These are phyloP conservation scores for Eubucco bourcierii DNA, from an alignment of 2,113 vertebrate genomes.

Conservation along the genomic window DNA sequence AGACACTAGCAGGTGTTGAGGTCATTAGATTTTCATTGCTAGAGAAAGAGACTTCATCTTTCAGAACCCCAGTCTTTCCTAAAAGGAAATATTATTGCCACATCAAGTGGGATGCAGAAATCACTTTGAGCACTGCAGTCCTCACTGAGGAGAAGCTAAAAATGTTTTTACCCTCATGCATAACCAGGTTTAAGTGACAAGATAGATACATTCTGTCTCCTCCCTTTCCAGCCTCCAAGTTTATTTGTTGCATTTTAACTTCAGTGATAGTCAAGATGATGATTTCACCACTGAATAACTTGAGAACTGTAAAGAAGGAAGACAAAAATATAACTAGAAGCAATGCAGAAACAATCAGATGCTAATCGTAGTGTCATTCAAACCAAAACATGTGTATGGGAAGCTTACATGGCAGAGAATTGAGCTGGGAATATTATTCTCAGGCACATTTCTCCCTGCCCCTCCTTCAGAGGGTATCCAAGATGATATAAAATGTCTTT, in stretches of 20 bases:
- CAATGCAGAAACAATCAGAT: not conserved
- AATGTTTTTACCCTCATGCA: not conserved
- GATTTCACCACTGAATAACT: not conserved
- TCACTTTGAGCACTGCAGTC: not conserved
- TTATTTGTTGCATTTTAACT: not conserved
- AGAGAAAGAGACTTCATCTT: not conserved
- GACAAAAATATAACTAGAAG: not conserved
- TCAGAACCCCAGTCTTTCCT: not conserved
- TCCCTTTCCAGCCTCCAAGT: not conserved
- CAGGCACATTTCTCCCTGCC: not conserved
- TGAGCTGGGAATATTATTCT: not conserved
- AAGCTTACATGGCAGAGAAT: not conserved
- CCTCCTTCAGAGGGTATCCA: not conserved
- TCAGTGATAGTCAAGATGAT: not conserved
- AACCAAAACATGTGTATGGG: rapidly evolving
- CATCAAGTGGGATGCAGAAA: not conserved
- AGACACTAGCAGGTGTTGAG: not conserved
- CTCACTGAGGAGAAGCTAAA: not conserved
- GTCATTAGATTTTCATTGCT: not conserved
- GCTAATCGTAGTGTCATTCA: not conserved
- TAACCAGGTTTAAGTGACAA: not conserved
- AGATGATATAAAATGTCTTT: not conserved
- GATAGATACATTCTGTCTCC: not conserved
- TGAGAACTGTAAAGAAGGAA: not conserved
- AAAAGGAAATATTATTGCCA: not conserved